Base-by-base conservation (phyloP, 2,113 vertebrate species). In the Smithornis capensis region DNA sequence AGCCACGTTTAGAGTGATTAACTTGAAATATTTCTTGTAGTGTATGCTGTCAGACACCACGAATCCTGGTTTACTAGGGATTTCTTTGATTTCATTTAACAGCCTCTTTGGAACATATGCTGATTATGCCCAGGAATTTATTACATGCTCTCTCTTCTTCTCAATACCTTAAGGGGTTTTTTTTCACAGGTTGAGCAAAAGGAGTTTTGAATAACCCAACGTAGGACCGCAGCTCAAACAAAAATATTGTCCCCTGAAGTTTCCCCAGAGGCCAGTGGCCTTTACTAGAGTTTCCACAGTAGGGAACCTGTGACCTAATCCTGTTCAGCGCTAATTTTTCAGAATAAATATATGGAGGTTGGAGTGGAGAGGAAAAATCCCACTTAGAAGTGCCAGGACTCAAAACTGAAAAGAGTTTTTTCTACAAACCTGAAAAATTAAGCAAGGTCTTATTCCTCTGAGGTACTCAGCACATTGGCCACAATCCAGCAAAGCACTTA, bases 11-110 rank as follows among this genome's bases (percentile, higher is more conserved):
- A 76, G 45, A 80, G 29, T 38, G 80, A 73, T 13, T 0, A 2
- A 88, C 68, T 71, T 50, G 37, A 64, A 90, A 45, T 76, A 74
- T 56, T 90, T 90, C 77, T 83, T 53, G 10, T 6, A 52, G 57
- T 29, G 17, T n/a, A 31, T 4, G 16, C n/a, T 71, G 79, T 90
- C 88, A 85, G n/a, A 70, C 65, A 73, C 45, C 31, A 49, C 0
- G 0, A 82, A 35, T 64, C 70, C 78, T 82, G 65, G 19, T 90
- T 83, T 95, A 65, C 63, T 74, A 42, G 68, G 49, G 65, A 75
- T 69, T 92, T 85, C 86, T 90, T 37, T 65, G 19, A 71, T 91
- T 84, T 92, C 65, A 90, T 93, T 94, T 93, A 93, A 80, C 14
- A 90, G 79, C 23, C 45, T 71, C 50, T 85, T 60, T 92, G 83